Evolutionary conservation across 2,888 invertebrate genomes (phyloP).

Genomic region (Mylabris sibirica): DNA sequence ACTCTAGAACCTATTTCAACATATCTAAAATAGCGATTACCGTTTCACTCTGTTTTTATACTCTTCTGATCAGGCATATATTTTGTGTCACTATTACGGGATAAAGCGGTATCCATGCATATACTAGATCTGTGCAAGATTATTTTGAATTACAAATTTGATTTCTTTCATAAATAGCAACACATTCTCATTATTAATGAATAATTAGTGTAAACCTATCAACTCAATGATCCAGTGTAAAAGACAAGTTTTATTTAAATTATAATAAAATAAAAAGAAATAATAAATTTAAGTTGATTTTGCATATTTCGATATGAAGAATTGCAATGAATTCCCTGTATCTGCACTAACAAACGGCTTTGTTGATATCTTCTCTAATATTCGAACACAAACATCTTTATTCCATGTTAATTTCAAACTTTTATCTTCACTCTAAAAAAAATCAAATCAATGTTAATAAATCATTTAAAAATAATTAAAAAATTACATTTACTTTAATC

Average conservation of each 20-base stretch:
- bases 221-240: not conserved
- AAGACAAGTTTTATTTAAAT: conserved; percentile 15
- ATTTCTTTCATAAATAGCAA: too few relatives aligned
- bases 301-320: conserved; percentile 54
- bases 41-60: too few relatives aligned
- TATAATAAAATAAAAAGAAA: conserved; percentile 21
- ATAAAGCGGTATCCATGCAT: too few relatives aligned
- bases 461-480: conserved; percentile 6
- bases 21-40: too few relatives aligned
- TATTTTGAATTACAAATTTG: too few relatives aligned
- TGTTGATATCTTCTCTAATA: conserved; percentile 64
- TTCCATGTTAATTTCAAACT: conserved; percentile 69
- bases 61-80: too few relatives aligned
- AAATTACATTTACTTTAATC: conserved; percentile 68
- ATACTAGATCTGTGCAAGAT: too few relatives aligned
- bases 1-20: too few relatives aligned
- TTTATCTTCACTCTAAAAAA: conserved; percentile 74
- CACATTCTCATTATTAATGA: too few relatives aligned
- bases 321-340: conserved; percentile 65
- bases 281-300: conserved; percentile 47
- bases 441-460: conserved; percentile 25
- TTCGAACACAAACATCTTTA: conserved; percentile 68
- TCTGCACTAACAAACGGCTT: conserved; percentile 64
- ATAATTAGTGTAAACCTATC: too few relatives aligned
- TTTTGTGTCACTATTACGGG: too few relatives aligned